Conservation (phyloP, 2,797 vertebrate genomes). For the Merluccius polli region DNA sequence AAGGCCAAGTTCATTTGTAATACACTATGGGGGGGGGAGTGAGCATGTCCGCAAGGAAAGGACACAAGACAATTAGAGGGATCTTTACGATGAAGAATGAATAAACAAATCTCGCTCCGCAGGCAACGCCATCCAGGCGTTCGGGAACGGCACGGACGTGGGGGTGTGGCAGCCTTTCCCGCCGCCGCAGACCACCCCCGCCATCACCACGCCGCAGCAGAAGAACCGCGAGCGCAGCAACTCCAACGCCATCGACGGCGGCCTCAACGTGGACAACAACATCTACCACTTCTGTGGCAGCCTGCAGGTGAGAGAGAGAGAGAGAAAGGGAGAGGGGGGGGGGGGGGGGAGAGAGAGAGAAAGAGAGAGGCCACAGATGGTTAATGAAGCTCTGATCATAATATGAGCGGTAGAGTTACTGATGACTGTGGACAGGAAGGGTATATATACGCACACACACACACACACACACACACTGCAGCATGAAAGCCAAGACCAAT, state of each 20-base stretch:
- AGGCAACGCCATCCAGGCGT: slow-evolving; percentile 90
- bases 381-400: slow-evolving; percentile 1
- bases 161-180: slow-evolving; percentile 81
- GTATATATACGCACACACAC: not conserved
- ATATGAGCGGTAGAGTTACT: not conserved
- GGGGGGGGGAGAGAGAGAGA: not conserved
- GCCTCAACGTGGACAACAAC: slow-evolving; percentile 70
- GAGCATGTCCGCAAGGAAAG: too few relatives aligned
- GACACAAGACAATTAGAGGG: too few relatives aligned
- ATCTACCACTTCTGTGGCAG: slow-evolving; percentile 87
- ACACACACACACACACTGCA: not conserved
- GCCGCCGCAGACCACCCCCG: slow-evolving; percentile 79
- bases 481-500: not conserved
- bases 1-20: too few relatives aligned
- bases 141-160: slow-evolving; percentile 91
- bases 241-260: slow-evolving; percentile 74
- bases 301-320: slow-evolving; percentile 79
- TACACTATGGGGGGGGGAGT: too few relatives aligned
- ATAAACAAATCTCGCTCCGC: not conserved
- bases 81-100: too few relatives aligned
- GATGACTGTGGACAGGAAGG: not conserved
- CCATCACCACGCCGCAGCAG: slow-evolving; percentile 76
- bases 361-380: not conserved
- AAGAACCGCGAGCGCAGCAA: slow-evolving; percentile 60
- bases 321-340: not conserved